A percentile compares a stretch with the other conserved stretches of the same genome.
phyloP scores from a whole-genome alignment of 2,113 vertebrate species.

The Pimephales promelas region DNA sequence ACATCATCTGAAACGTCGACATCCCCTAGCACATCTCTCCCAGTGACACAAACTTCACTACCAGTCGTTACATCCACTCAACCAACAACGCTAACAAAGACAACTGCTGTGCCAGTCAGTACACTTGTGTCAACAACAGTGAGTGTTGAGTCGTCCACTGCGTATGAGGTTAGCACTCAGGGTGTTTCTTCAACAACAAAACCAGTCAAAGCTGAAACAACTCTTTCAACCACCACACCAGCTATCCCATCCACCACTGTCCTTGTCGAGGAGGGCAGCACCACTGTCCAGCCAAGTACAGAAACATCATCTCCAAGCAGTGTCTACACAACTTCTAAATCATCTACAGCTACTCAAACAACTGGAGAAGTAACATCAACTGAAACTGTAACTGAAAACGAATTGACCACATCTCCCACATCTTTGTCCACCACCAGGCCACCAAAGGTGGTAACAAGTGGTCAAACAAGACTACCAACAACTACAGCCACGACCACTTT shows the following conservation, averaged over 20 bases:
- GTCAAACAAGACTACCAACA: background rate
- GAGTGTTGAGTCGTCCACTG: background rate
- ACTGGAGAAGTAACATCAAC: background rate
- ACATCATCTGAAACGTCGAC: background rate
- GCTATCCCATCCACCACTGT: background rate
- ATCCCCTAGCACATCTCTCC: background rate
- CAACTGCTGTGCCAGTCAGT: constrained; percentile 3
- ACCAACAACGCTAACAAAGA: background rate
- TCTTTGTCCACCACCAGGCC: background rate
- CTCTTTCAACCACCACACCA: background rate
- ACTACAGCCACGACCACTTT: background rate
- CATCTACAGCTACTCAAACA: background rate
- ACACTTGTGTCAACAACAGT: constrained; percentile 5
- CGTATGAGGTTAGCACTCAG: background rate
- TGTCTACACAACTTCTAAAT: background rate
- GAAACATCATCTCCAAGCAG: background rate
- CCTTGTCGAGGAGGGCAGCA: background rate
- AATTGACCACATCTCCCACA: background rate
- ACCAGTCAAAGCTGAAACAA: background rate
- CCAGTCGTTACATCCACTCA: background rate
- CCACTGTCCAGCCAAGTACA: background rate
- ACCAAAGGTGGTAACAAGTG: background rate
- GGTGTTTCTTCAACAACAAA: constrained; percentile 34
- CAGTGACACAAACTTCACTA: background rate
- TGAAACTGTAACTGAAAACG: constrained; percentile 9